Percentiles rank a stretch among this genome's conserved stretches.
These are phyloP conservation scores for Drosophila pseudoananassae DNA, from an alignment of 1,140 invertebrate species.

Conservation along the genomic window DNA sequence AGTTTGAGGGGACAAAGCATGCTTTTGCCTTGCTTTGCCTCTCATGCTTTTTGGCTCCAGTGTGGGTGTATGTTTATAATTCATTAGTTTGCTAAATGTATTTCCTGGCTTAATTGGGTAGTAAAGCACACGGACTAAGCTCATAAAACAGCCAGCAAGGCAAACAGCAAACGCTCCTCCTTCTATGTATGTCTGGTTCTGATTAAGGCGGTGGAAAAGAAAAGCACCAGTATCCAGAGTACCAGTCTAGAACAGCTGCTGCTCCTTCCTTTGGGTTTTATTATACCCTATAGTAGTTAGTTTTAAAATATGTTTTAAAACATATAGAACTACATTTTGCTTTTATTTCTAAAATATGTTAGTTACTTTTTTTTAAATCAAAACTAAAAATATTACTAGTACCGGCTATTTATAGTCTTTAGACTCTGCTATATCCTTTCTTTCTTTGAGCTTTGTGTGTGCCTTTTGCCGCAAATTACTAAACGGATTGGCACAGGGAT, in stretches of 20 bases:
- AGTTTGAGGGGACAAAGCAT: background rate
- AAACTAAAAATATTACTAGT: too few species aligned
- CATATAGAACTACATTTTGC: too few species aligned
- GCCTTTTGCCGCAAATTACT: background rate
- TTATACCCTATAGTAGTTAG: background rate
- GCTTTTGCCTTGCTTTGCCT: background rate
- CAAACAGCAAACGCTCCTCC: slow-evolving; percentile 25
- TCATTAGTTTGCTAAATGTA: slow-evolving; percentile 78
- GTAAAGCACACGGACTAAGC: slow-evolving; percentile 62
- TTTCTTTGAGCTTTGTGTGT: too few species aligned
- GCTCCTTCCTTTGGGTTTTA: background rate
- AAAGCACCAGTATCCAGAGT: slow-evolving; percentile 4
- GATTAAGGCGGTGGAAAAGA: slow-evolving; percentile 47
- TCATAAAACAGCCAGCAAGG: slow-evolving; percentile 60
- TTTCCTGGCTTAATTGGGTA: slow-evolving; percentile 71
- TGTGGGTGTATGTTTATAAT: slow-evolving; percentile 64
- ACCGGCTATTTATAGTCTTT: slow-evolving; percentile 2
- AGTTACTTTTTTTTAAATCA: too few species aligned
- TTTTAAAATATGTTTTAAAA: too few species aligned
- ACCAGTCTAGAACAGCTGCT: too few species aligned
- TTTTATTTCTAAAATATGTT: too few species aligned
- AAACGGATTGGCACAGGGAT: background rate
- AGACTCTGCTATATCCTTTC: too few species aligned
- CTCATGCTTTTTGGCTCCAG: background rate
- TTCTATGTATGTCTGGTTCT: slow-evolving; percentile 27